Percentiles rank a stretch among this genome's conserved stretches.
Conservation (phyloP, 2,113 vertebrate species). For the Daphoenositta chrysoptera region DNA sequence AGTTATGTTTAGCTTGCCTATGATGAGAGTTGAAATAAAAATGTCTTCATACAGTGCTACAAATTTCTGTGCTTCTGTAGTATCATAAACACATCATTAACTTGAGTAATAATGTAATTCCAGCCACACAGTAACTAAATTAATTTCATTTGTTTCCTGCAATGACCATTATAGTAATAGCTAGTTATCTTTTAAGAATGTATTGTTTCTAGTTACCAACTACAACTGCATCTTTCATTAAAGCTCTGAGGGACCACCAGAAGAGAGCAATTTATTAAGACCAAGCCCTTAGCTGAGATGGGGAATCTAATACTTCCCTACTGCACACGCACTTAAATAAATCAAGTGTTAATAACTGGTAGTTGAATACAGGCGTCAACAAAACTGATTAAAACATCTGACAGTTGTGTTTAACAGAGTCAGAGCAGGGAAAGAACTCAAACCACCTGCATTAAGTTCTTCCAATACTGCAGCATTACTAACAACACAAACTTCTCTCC, state of each 20-base stretch:
- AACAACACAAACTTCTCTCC: neutral
- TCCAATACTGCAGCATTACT: rapidly evolving
- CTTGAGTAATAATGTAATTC: neutral
- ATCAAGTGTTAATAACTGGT: neutral
- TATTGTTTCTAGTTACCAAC: neutral
- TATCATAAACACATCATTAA: neutral
- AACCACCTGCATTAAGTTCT: neutral
- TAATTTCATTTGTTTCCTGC: constrained; percentile 4
- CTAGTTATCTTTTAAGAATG: neutral
- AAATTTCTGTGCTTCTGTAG: neutral
- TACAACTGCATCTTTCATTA: neutral
- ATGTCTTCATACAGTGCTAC: neutral
- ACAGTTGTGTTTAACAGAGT: neutral
- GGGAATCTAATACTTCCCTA: neutral
- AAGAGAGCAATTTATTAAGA: neutral
- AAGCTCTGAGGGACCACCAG: neutral
- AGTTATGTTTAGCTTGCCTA: neutral
- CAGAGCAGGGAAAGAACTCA: neutral
- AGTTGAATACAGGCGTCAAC: neutral
- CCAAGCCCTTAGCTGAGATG: neutral
- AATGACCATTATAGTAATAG: constrained; percentile 6
- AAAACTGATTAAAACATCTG: neutral
- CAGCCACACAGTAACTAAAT: neutral
- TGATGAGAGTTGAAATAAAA: neutral
- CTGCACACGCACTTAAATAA: neutral